Conservation (phyloP, 2,113 vertebrate genomes). For the Lipotes vexillifer region DNA sequence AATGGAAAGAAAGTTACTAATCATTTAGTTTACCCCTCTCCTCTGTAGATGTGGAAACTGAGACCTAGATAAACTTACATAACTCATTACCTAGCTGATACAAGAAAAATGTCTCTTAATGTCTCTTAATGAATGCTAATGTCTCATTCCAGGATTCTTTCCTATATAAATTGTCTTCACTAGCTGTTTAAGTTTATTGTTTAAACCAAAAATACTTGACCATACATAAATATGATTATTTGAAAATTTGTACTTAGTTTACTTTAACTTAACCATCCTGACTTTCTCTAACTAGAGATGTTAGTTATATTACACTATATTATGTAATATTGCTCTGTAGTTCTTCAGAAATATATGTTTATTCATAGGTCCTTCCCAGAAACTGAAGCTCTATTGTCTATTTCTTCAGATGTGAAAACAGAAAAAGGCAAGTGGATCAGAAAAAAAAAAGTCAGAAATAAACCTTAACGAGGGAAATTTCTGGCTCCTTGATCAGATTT, state of each 20-base stretch:
- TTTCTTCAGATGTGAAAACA: not conserved
- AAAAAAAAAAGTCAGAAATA: not conserved
- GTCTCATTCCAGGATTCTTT: not conserved
- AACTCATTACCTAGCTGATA: not conserved
- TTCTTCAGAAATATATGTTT: not conserved
- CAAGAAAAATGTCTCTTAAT: not conserved
- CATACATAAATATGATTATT: not conserved
- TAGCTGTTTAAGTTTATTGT: not conserved
- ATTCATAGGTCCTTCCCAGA: not conserved
- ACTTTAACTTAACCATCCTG: not conserved
- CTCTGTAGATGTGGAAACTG: not conserved
- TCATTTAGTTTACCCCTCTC: not conserved
- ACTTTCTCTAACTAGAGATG: not conserved
- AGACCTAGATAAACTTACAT: not conserved
- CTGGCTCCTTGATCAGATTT: not conserved
- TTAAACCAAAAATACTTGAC: conserved; percentile 1
- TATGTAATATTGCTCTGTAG: not conserved
- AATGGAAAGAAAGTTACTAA: not conserved
- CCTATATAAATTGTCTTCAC: not conserved
- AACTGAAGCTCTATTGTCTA: not conserved
- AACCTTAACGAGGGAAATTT: not conserved
- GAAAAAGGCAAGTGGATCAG: not conserved
- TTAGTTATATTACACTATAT: not conserved
- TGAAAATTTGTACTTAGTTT: not conserved
- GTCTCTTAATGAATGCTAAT: too few relatives aligned